phyloP scores from a whole-genome alignment of 1,140 invertebrate genomes.

The Brachystomella parvula region DNA sequence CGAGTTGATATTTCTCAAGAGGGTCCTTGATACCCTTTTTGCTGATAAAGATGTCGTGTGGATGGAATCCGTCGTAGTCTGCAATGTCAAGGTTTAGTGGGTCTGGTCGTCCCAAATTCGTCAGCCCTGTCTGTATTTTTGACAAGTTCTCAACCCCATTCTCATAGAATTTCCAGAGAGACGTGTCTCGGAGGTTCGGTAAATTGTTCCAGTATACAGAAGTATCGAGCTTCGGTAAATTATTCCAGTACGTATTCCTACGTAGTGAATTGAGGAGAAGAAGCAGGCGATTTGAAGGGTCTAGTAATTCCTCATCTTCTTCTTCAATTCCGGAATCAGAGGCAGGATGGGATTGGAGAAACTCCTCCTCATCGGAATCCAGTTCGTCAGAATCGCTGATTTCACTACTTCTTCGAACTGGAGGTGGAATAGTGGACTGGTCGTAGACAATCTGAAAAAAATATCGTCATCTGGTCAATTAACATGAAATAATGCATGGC shows the following conservation, averaged over 20 bases:
- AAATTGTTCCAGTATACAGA: neutral
- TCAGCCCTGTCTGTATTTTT: neutral
- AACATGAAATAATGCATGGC: too few relatives aligned
- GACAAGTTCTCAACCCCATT: slow-evolving; percentile 17
- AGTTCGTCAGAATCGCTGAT: too few relatives aligned
- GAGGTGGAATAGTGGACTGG: too few relatives aligned
- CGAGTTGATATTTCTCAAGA: neutral
- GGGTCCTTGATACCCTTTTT: slow-evolving; percentile 25
- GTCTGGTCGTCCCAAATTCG: neutral
- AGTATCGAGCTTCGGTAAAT: neutral
- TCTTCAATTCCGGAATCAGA: too few relatives aligned
- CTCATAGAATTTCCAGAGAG: slow-evolving; percentile 35
- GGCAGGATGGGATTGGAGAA: too few relatives aligned
- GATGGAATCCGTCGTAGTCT: slow-evolving; percentile 5
- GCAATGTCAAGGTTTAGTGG: slow-evolving; percentile 3
- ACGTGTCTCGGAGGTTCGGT: slow-evolving; percentile 25
- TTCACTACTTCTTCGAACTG: too few relatives aligned
- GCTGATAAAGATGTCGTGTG: slow-evolving; percentile 16
- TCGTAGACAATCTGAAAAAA: too few relatives aligned
- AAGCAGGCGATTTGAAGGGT: slow-evolving; percentile 31
- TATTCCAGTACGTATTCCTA: neutral
- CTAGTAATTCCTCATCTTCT: slow-evolving; percentile 17
- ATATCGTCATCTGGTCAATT: too few relatives aligned
- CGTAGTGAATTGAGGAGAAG: slow-evolving; percentile 25
- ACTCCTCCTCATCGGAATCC: too few relatives aligned